Percentiles rank a stretch among this genome's conserved stretches.
Evolutionary conservation across 2,113 vertebrate genomes (phyloP).

Genomic region (Alouatta palliata): DNA sequence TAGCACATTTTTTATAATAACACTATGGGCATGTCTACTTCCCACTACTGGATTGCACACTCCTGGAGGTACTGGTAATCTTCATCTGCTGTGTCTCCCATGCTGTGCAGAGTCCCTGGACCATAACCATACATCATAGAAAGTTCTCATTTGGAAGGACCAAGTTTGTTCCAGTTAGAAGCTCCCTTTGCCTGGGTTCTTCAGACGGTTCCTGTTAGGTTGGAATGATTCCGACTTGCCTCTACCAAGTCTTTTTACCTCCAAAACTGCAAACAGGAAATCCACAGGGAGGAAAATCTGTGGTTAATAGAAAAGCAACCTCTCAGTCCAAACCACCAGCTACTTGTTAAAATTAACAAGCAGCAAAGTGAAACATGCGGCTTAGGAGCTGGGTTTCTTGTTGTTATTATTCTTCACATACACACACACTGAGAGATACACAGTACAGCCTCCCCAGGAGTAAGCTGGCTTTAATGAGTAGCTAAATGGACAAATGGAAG

Average conservation of each 20-base stretch:
- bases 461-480: background rate
- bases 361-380: constrained; percentile 69
- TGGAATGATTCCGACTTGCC: background rate
- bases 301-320: constrained; percentile 69
- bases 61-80: background rate
- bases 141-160: background rate
- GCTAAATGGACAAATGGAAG: background rate
- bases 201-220: background rate
- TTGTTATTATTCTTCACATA: constrained; percentile 15
- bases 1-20: background rate
- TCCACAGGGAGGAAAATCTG: background rate
- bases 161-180: background rate
- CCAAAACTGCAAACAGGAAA: constrained; percentile 44
- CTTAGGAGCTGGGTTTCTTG: constrained; percentile 56
- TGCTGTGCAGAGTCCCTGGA: background rate
- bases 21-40: background rate
- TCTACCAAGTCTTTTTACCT: constrained; percentile 25
- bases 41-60: background rate
- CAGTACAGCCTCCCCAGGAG: background rate
- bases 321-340: constrained; percentile 67
- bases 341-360: constrained; percentile 79
- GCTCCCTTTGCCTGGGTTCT: background rate
- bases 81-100: background rate
- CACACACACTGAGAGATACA: background rate
- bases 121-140: background rate